Evolutionary conservation across 2,113 vertebrate species (phyloP), one percentile per base, ranked within the genome.

Genomic region (Misgurnus mizolepis): DNA sequence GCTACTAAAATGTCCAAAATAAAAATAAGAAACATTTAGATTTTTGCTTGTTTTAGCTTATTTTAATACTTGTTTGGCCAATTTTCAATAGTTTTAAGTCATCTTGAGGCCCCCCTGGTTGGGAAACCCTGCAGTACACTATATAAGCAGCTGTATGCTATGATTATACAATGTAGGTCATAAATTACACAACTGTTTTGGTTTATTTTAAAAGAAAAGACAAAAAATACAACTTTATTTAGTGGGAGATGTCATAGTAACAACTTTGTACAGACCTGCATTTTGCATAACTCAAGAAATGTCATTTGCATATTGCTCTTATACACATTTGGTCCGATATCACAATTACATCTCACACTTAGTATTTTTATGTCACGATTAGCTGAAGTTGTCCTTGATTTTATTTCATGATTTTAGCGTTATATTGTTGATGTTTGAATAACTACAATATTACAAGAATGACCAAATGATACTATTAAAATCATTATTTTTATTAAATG

Each of bases 311-410:
- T 53, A 53, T 82, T 85, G 74, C 60, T 85, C 76, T 67, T 49
- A 76, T 71, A 72, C 80, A 80, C 79, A 78, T 79, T 82, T 87
- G 73, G 69, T 82, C 69, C 41, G 41, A 74, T 69, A 60, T 53
- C 56, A 75, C 47, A 39, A 34, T 53, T 70, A 34, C 27, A 34
- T 34, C 27, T 34, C 27, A 34, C 27, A 34, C 27, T 34, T 9
- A 27, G 27, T 11, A 9, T 9, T 39, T 50, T 55, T 77, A 72
- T 87, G 87, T 84, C 87, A 90, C 88, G 82, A 82, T 75, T 82
- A 45, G 17, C 34, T 41, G 43, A 79, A 62, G 5, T 74, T 40
- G 22, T 74, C 40, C 34, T 41, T 58, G 11, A 81, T 66, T 66
- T 39, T 9, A n/a, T 49, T 17, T 62, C 17, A 66, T n/a, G 3